These are phyloP conservation scores for Dascyllus trimaculatus DNA, from an alignment of 2,113 vertebrate species.

Conservation along the genomic window DNA sequence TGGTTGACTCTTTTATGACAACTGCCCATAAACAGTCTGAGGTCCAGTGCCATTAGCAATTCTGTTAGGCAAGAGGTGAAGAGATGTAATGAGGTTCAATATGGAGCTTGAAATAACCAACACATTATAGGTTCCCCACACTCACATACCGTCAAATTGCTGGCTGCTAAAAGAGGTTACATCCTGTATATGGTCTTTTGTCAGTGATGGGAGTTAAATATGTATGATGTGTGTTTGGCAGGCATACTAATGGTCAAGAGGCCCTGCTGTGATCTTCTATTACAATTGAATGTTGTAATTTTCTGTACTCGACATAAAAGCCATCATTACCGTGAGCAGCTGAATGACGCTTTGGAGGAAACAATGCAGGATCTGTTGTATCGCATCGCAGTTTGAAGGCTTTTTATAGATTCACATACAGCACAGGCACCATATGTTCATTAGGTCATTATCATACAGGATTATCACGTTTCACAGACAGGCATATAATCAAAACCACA, in stretches of 20 bases:
- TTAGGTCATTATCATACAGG: slow-evolving; percentile 15
- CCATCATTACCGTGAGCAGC: slow-evolving; percentile 48
- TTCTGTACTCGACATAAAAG: slow-evolving; percentile 53
- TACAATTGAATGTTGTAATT: slow-evolving; percentile 61
- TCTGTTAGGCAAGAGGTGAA: slow-evolving; percentile 22
- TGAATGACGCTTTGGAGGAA: slow-evolving; percentile 56
- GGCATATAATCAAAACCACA: slow-evolving; percentile 11
- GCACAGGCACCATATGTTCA: background rate
- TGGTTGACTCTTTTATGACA: slow-evolving; percentile 51
- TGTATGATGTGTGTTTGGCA: slow-evolving; percentile 48
- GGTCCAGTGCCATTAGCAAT: slow-evolving; percentile 24
- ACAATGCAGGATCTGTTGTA: slow-evolving; percentile 1
- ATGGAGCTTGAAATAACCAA: slow-evolving; percentile 36
- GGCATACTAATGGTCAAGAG: slow-evolving; percentile 50
- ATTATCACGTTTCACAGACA: slow-evolving; percentile 21
- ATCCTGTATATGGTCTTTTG: slow-evolving; percentile 37
- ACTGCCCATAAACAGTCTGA: slow-evolving; percentile 29
- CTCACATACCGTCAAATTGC: slow-evolving; percentile 30
- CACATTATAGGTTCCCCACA: slow-evolving; percentile 22
- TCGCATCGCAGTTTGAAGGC: slow-evolving; percentile 19
- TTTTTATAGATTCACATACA: slow-evolving; percentile 46
- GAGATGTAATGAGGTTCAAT: slow-evolving; percentile 47
- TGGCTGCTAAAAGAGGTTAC: slow-evolving; percentile 23
- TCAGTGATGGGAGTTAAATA: slow-evolving; percentile 54
- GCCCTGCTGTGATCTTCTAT: slow-evolving; percentile 45